These are phyloP conservation scores for Sebastes steindachneri DNA, from an alignment of 2,797 vertebrate genomes.

Conservation along the genomic window DNA sequence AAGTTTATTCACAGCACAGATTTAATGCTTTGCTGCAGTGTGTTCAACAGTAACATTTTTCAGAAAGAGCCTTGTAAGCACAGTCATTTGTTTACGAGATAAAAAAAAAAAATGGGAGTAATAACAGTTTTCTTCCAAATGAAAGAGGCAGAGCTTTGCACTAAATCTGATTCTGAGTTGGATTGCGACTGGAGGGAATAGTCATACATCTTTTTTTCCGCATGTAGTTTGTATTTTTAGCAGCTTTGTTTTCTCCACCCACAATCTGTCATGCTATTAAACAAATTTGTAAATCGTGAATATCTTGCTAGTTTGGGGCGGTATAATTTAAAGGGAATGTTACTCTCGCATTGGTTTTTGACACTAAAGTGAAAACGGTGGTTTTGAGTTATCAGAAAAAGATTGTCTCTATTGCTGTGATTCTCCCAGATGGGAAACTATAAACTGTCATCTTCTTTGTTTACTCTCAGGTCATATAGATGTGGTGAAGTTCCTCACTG, in stretches of 20 bases:
- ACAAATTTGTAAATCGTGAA: neutral
- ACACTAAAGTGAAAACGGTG: neutral
- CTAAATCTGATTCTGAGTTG: conserved; percentile 14
- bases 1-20: conserved; percentile 19
- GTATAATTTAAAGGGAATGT: neutral
- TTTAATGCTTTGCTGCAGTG: conserved; percentile 20
- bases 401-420: neutral
- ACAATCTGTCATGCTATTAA: neutral
- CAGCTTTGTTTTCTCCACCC: neutral
- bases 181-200: conserved; percentile 4
- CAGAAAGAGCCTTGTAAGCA: conserved; percentile 15
- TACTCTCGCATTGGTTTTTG: neutral
- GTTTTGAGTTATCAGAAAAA: neutral
- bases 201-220: neutral
- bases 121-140: conserved; percentile 32
- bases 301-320: neutral
- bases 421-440: neutral
- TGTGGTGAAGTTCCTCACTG: conserved; percentile 87
- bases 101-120: conserved; percentile 23
- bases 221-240: conserved; percentile 9
- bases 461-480: conserved; percentile 84
- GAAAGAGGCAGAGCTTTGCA: conserved; percentile 1
- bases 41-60: conserved; percentile 16
- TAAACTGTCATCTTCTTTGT: conserved; percentile 3
- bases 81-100: conserved; percentile 30